Base-by-base conservation (phyloP, 2,888 invertebrate genomes). In the Amaurobius ferox region DNA sequence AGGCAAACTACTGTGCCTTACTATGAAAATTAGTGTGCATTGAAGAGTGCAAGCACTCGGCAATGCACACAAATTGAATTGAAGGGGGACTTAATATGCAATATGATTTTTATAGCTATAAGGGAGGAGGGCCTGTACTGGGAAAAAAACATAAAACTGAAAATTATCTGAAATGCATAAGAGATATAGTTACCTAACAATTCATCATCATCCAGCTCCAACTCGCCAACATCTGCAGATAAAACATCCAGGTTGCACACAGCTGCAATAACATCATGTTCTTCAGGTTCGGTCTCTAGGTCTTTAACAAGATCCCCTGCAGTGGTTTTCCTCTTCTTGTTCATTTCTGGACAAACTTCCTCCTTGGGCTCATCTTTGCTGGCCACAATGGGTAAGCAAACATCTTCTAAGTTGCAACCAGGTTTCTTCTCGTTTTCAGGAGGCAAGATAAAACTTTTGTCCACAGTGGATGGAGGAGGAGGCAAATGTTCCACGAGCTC, bases 171-270 rank as follows among this genome's bases (percentile, higher is more conserved):
- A 61, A 16, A 61, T 19, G 13, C 61, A 1, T n/a, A n/a, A n/a
- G n/a, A n/a, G n/a, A n/a, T n/a, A 6, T 35, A 23, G 32, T 68
- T 79, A 89, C 93, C 93, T 30, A 97, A 92, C 61, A 97, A 93
- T 90, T 96, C 96, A 90, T 96, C 96, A 90, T 97, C 97, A 89
- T 96, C 96, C 77, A 96, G 95, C 3, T 95, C 96, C 64, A 89
- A 86, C 16, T 87, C 88, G 29, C 77, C 81, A 44, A 76, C 73
- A 70, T 87, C 88, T 29, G 64, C 73, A 39, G 23, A 35, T 28
- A 85, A 73, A 28, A 86, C 73, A 67, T 86, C 78, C 26, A 86
- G 68, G 28, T 79, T 86, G 26, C 77, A 74, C 11, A 61, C 77
- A 23, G 48, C 77, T 6, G 83, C 70, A 48, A 79, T 77, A 39